These are phyloP conservation scores for Tinea pellionella DNA, from an alignment of 2,888 invertebrate genomes.

Conservation along the genomic window DNA sequence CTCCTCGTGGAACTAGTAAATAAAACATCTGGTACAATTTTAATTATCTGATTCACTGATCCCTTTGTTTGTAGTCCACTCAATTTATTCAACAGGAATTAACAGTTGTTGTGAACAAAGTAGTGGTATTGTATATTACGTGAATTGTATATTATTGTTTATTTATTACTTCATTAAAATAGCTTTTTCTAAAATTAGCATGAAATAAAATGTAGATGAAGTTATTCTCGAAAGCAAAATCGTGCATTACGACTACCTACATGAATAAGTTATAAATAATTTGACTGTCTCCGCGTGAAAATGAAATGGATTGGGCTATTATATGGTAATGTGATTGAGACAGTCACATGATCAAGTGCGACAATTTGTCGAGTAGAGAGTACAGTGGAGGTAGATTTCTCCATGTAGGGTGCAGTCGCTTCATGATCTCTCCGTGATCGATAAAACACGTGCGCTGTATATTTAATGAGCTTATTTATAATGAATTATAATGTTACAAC, in stretches of 20 bases:
- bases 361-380: constrained; percentile 11
- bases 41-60: constrained; percentile 12
- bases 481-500: background rate
- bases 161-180: background rate
- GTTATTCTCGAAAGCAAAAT: background rate
- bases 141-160: background rate
- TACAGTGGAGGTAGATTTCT: constrained; percentile 2
- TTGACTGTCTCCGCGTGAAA: background rate
- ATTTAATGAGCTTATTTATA: background rate
- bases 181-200: background rate
- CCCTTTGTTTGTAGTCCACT: constrained; percentile 11
- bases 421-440: constrained; percentile 12
- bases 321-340: constrained; percentile 13
- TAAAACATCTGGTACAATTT: constrained; percentile 1
- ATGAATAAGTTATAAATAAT: background rate
- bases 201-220: background rate
- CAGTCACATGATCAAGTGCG: constrained; percentile 10
- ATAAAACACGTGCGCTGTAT: constrained; percentile 16
- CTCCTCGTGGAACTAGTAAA: background rate
- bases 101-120: background rate
- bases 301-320: constrained; percentile 8
- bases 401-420: constrained; percentile 9
- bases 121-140: background rate
- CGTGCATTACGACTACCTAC: too few relatives aligned
- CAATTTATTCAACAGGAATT: constrained; percentile 3